Evolutionary conservation across 2,113 vertebrate genomes (phyloP), one percentile per base, ranked within the genome.

Genomic region (Dinomys branickii): DNA sequence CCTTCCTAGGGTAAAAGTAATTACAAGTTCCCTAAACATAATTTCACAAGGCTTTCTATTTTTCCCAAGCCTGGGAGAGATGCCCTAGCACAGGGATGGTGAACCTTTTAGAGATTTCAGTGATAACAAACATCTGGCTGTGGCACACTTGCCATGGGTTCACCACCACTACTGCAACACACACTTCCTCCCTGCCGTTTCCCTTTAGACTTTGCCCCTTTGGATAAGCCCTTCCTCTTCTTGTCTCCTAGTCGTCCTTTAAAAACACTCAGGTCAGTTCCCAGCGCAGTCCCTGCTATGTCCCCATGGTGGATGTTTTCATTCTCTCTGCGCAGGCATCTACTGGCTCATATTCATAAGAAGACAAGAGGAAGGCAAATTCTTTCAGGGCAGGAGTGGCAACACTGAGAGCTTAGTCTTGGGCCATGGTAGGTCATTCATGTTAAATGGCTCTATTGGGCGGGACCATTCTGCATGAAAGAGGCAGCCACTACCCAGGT

Each of bases 1-100:
- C 67, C n/a, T 94, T 96, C 82, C 95, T 71, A 73, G 47, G 80
- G n/a, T 77, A 83, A 91, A 95, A 91, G 73, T 88, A 73, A 96
- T 97, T 85, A 96, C 24, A 85, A 52, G 50, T 75, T 89, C 83
- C 63, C 81, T 58, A 71, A 91, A 63, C 24, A 86, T 71, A 90
- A 63, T 61, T 93, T 95, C 47, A 65, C n/a, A 71, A 91, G 80
- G 83, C 33, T 41, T 91, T 86, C 24, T 12, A 5, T 71, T 82
- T 88, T 63, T 83, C 82, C 54, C 9, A 67, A 69, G 61, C 38
- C 78, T 75, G n/a, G 83, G 78, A 91, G 65, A 77, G 78, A 75
- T n/a, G n/a, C 16, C 81, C 59, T 24, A 35, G 75, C 44, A 78
- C 28, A 33, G 75, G 30, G 28, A 47, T 16, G 44, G 28, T 5